phyloP scores from a whole-genome alignment of 2,797 vertebrate genomes.

The Cirrhinus molitorella region DNA sequence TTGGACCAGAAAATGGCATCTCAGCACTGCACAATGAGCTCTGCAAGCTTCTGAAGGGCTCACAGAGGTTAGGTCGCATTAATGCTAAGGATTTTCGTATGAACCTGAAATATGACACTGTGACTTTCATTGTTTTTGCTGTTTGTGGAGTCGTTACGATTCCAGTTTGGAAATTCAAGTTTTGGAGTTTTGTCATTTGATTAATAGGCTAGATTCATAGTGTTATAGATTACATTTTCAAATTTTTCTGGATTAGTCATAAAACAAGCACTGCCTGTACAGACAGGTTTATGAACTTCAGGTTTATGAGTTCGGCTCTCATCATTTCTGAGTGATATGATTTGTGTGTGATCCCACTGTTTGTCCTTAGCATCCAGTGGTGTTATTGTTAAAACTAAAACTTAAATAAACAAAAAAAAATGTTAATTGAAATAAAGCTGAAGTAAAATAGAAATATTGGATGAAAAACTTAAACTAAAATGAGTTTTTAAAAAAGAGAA shows the following conservation, averaged over 20 bases:
- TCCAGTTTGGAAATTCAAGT: not conserved
- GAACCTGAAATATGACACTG: slow-evolving; percentile 8
- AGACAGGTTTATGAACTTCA: slow-evolving; percentile 8
- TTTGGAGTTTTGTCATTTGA: slow-evolving; percentile 8
- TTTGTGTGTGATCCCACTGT: slow-evolving; percentile 2
- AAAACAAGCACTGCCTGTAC: not conserved
- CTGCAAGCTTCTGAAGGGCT: slow-evolving; percentile 10
- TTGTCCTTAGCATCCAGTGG: not conserved
- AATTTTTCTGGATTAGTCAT: not conserved
- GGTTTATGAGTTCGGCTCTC: slow-evolving; percentile 2
- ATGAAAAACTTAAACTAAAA: too few relatives aligned
- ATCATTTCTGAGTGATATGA: slow-evolving; percentile 14
- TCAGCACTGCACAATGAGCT: slow-evolving; percentile 11
- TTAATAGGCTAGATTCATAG: not conserved
- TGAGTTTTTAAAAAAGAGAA: too few relatives aligned
- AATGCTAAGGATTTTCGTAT: slow-evolving; percentile 16
- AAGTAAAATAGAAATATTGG: not conserved
- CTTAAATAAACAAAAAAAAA: too few relatives aligned
- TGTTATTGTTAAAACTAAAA: not conserved
- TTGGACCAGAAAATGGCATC: slow-evolving; percentile 50
- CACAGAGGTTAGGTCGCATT: slow-evolving; percentile 1
- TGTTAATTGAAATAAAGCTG: not conserved
- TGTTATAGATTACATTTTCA: not conserved
- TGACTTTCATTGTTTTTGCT: not conserved
- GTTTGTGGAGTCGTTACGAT: not conserved